phyloP scores from a whole-genome alignment of 1,140 invertebrate species.

The Scylla paramamosain region DNA sequence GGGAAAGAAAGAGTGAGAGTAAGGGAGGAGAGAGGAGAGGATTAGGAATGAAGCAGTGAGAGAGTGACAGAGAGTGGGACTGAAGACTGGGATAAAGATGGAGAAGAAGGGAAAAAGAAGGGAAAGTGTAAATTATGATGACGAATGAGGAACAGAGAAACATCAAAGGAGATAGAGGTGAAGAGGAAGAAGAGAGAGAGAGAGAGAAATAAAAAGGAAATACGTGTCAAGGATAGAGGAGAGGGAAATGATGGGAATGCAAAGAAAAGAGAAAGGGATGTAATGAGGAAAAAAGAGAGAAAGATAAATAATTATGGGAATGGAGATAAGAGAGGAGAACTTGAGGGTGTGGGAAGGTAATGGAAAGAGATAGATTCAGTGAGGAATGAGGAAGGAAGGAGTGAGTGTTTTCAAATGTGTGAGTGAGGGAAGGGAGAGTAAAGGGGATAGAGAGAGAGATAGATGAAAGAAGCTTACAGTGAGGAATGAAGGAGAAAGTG shows the following conservation, averaged over 20 bases:
- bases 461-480: no score
- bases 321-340: neutral
- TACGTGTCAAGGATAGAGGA: neutral
- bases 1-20: constrained; percentile 11
- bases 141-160: neutral
- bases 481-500: neutral
- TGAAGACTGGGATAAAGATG: neutral
- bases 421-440: neutral
- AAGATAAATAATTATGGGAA: neutral
- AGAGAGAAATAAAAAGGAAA: neutral
- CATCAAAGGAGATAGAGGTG: neutral
- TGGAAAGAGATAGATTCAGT: no score
- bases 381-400: no score
- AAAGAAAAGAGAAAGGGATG: neutral
- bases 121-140: neutral
- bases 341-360: neutral
- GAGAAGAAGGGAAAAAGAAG: neutral
- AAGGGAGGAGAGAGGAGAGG: neutral
- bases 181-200: neutral
- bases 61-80: constrained; percentile 31
- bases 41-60: neutral
- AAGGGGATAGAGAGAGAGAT: no score
- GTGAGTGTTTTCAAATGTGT: neutral
- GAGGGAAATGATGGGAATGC: neutral
- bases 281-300: neutral